Percentiles rank a stretch among this genome's conserved stretches.
phyloP scores from a whole-genome alignment of 1,140 invertebrate species.

The Leptinotarsa texana region DNA sequence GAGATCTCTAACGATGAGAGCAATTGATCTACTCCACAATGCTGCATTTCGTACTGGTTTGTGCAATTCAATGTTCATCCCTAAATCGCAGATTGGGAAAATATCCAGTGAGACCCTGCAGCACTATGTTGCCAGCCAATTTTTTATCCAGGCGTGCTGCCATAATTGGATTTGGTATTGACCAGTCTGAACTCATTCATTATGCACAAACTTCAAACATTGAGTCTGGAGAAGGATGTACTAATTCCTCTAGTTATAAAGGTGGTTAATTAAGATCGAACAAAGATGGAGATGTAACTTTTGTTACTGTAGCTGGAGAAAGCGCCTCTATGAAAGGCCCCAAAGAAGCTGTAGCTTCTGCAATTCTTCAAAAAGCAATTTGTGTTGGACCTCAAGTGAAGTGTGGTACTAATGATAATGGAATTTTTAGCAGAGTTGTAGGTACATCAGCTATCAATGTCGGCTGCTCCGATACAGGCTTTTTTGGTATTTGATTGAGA shows the following conservation, averaged over 20 bases:
- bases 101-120: slow-evolving; percentile 73
- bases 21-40: slow-evolving; percentile 82
- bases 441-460: slow-evolving; percentile 72
- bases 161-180: slow-evolving; percentile 77
- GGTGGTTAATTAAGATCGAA: slow-evolving; percentile 70
- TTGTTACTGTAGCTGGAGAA: too few relatives aligned
- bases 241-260: slow-evolving; percentile 63
- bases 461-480: slow-evolving; percentile 80
- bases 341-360: slow-evolving; percentile 74
- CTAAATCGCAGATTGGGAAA: slow-evolving; percentile 74
- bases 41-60: slow-evolving; percentile 81
- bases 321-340: slow-evolving; percentile 63
- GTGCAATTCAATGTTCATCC: slow-evolving; percentile 84
- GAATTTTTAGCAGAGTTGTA: slow-evolving; percentile 66
- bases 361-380: slow-evolving; percentile 71
- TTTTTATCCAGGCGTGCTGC: slow-evolving; percentile 69
- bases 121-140: slow-evolving; percentile 69
- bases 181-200: slow-evolving; percentile 62
- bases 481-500: slow-evolving; percentile 79
- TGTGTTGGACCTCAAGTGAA: slow-evolving; percentile 73
- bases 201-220: slow-evolving; percentile 68
- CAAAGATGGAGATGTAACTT: slow-evolving; percentile 68
- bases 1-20: slow-evolving; percentile 65
- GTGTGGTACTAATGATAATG: slow-evolving; percentile 39
- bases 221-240: slow-evolving; percentile 50